Evolutionary conservation across 2,888 invertebrate species (phyloP), one percentile per base, ranked within the genome.

Genomic region (Crepidodera aurea): DNA sequence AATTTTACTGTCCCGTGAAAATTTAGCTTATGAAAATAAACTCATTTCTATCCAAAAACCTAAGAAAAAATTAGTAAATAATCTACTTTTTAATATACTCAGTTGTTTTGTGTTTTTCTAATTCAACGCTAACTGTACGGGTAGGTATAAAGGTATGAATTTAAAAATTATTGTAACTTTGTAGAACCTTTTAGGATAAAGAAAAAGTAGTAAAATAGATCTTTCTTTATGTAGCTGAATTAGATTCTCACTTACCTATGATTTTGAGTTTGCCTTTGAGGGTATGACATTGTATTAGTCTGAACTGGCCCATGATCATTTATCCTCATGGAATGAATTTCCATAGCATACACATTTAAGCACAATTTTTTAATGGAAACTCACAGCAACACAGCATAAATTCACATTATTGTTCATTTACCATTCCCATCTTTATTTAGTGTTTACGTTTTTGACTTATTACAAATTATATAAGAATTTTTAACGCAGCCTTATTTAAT

Each of bases 261-360:
- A 71, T 77, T 78, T 71, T 75, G 76, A 69, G 80, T 78, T 75
- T 81, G 80, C 74, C 81, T 78, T 77, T 80, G 81, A 72, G 82
- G 73, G 73, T 79, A 82, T 75, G 81, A 78, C 82, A 82, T 81
- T 73, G 79, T 78, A 75, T 78, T 79, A 73, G 79, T 78, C 77
- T 79, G 79, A 72, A 80, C 78, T 71, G 79, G 74, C 78, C 81
- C 82, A 82, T 82, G 81, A 74, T 82, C 81, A 76, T 44, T 44
- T 3, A 81, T 79, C 75, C 82, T 77, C 74, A 81, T 78, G 71
- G 81, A 79, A 73, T 80, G 81, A 73, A 81, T 80, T 82, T 82
- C 82, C 82, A 82, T 82, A 76, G 71, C 76, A 75, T 73, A 75
- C 72, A 75, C 76, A 77, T 77, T 73, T 75, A 75, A 72, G 73